phyloP scores from a whole-genome alignment of 2,113 vertebrate genomes.

The Corythaeola cristata region DNA sequence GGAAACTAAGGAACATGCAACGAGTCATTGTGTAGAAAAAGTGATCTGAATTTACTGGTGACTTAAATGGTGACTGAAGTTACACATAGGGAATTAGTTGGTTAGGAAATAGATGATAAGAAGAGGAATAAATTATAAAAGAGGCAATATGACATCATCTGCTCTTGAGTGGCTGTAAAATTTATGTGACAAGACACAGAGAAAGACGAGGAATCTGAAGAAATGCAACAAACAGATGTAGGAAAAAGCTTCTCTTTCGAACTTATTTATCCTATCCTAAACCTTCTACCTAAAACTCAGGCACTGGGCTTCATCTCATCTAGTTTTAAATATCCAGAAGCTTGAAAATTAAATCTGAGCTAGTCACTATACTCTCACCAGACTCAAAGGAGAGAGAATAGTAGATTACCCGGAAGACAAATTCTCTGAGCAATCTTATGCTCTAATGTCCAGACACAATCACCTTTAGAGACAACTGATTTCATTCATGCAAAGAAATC shows the following conservation, averaged over 20 bases:
- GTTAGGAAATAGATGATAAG: background rate
- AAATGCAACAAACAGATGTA: background rate
- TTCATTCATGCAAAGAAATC: background rate
- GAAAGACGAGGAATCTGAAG: background rate
- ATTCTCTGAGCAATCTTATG: background rate
- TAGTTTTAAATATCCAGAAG: background rate
- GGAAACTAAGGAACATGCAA: background rate
- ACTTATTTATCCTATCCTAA: background rate
- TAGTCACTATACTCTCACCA: background rate
- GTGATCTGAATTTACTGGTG: background rate
- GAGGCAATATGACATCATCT: background rate
- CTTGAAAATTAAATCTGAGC: background rate
- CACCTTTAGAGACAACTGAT: background rate
- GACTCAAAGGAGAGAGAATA: background rate
- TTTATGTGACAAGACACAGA: background rate
- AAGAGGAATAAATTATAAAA: background rate
- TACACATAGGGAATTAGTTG: background rate
- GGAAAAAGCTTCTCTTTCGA: background rate
- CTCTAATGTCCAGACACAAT: background rate
- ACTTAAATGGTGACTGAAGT: background rate
- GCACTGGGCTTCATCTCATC: background rate
- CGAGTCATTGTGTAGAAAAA: background rate
- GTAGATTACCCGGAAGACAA: background rate
- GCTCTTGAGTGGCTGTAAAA: background rate
- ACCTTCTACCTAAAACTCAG: background rate